Conservation (phyloP, 2,113 vertebrate genomes). For the Rostratula benghalensis region DNA sequence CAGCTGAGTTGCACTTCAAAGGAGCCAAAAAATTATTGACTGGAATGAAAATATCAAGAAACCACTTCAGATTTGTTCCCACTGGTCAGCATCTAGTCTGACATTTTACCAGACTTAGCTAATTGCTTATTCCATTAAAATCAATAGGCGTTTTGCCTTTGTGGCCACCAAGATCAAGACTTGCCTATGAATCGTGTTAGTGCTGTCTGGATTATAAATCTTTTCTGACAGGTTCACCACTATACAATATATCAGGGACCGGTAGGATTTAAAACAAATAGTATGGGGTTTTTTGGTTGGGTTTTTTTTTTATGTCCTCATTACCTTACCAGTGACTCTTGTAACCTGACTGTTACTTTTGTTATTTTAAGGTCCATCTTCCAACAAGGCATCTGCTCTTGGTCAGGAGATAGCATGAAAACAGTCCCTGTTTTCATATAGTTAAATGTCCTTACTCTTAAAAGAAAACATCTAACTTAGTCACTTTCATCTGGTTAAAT, state of each 20-base stretch:
- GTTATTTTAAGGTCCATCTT: neutral
- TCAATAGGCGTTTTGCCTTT: neutral
- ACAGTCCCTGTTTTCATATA: neutral
- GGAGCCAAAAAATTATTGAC: neutral
- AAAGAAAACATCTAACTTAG: neutral
- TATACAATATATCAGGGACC: neutral
- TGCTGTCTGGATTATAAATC: neutral
- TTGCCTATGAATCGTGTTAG: neutral
- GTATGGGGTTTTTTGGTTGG: neutral
- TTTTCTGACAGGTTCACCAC: neutral
- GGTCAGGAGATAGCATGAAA: accelerated
- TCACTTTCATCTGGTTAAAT: neutral
- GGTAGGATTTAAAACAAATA: neutral
- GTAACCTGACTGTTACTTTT: neutral
- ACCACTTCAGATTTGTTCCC: neutral
- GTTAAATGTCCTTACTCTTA: neutral
- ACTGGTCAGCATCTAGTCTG: neutral
- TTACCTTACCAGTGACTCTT: neutral
- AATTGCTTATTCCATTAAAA: constrained; percentile 22
- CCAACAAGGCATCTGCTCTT: neutral
- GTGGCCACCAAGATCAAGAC: neutral
- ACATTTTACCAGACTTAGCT: neutral
- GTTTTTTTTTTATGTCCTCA: neutral
- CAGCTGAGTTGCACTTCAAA: neutral
- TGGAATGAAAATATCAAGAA: constrained; percentile 16